Conservation (phyloP, 1,140 invertebrate species). For the Drosophila burlai region DNA sequence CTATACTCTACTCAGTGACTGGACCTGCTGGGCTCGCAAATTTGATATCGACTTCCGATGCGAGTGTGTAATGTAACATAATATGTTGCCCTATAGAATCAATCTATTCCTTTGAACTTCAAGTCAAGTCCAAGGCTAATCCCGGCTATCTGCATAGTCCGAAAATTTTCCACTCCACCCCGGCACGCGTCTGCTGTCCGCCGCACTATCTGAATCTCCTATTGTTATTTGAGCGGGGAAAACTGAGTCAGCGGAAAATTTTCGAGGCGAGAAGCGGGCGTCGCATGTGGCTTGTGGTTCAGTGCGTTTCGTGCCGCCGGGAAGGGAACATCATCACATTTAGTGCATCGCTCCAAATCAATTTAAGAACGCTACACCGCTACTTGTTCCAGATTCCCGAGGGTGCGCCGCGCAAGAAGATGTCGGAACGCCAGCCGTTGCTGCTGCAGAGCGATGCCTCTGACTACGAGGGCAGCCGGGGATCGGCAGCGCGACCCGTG, state of each 20-base stretch:
- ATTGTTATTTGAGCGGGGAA: conserved; percentile 39
- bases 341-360: conserved; percentile 2
- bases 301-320: conserved; percentile 51
- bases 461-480: conserved; percentile 61
- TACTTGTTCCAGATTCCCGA: conserved; percentile 49
- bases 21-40: conserved; percentile 22
- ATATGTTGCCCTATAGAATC: neutral
- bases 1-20: conserved; percentile 56
- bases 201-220: conserved; percentile 40
- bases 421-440: conserved; percentile 86
- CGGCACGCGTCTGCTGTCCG: conserved; percentile 24
- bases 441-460: conserved; percentile 70
- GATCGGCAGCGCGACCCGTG: conserved; percentile 59
- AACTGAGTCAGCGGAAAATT: conserved; percentile 74
- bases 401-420: conserved; percentile 70
- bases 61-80: conserved; percentile 13
- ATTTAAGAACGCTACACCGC: neutral
- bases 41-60: conserved; percentile 56
- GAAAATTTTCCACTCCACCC: conserved; percentile 50
- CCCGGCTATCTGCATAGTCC: conserved; percentile 32
- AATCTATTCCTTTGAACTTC: conserved; percentile 12
- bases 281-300: conserved; percentile 30
- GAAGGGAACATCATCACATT: conserved; percentile 10
- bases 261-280: conserved; percentile 57
- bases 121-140: conserved; percentile 58